A percentile compares a stretch with the other conserved stretches of the same genome.
These are phyloP conservation scores for Brevimyrus niger DNA, from an alignment of 2,113 vertebrate genomes.

Conservation along the genomic window DNA sequence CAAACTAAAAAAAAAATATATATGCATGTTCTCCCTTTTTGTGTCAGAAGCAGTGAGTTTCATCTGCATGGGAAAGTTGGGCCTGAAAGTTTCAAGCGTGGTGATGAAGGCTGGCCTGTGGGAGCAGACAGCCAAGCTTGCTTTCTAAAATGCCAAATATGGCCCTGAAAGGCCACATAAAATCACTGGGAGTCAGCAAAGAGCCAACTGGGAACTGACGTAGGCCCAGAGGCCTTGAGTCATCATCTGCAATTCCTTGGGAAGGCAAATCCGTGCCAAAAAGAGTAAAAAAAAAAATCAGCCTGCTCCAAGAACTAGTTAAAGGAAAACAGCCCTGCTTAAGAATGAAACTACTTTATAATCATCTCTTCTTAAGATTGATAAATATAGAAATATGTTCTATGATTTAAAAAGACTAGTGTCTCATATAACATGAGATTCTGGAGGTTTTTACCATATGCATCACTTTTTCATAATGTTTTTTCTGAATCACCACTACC, in stretches of 20 bases:
- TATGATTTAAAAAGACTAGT: not conserved
- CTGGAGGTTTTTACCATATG: not conserved
- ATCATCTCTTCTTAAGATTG: not conserved
- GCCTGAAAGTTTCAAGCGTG: slow-evolving; percentile 29
- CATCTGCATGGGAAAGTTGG: not conserved
- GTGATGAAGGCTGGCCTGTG: slow-evolving; percentile 47
- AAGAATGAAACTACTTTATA: not conserved
- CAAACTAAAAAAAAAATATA: not conserved
- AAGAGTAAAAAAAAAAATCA: slow-evolving; percentile 35
- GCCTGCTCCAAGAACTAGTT: not conserved
- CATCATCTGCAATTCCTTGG: slow-evolving; percentile 69
- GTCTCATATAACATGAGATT: not conserved
- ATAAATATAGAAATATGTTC: not conserved
- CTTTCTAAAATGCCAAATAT: slow-evolving; percentile 84
- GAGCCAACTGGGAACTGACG: slow-evolving; percentile 77
- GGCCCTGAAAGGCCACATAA: slow-evolving; percentile 52
- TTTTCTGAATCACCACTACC: not conserved
- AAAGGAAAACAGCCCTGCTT: not conserved
- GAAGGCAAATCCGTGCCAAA: slow-evolving; percentile 57
- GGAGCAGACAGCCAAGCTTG: slow-evolving; percentile 29
- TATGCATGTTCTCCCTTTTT: not conserved
- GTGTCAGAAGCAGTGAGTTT: not conserved
- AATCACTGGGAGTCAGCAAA: slow-evolving; percentile 72
- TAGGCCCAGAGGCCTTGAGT: slow-evolving; percentile 79
- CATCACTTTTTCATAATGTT: not conserved